phyloP scores from a whole-genome alignment of 2,888 invertebrate genomes.

The Flexamia atlantica region DNA sequence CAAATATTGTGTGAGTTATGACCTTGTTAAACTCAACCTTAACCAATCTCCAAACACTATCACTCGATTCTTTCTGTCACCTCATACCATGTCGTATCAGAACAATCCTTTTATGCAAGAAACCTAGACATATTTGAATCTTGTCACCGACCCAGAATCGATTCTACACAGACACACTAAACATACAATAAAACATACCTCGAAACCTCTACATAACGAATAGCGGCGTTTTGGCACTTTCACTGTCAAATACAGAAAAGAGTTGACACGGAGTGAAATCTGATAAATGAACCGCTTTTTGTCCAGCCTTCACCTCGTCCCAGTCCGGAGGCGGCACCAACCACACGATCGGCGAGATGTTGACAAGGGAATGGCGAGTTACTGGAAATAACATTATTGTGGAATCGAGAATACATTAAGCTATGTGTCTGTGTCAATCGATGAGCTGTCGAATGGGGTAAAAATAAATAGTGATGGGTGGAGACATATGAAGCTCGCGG shows the following conservation, averaged over 20 bases:
- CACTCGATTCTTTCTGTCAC: too few species aligned
- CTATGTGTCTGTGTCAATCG: too few species aligned
- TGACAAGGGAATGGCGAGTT: not conserved
- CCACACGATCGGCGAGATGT: not conserved
- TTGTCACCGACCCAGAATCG: not conserved
- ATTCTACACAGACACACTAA: not conserved
- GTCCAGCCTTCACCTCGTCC: not conserved
- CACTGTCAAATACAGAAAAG: slow-evolving; percentile 17
- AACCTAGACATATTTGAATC: not conserved
- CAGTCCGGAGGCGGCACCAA: not conserved
- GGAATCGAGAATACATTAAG: too few species aligned
- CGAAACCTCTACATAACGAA: slow-evolving; percentile 18
- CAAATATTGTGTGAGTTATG: too few species aligned
- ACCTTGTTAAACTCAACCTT: too few species aligned
- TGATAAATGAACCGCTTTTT: not conserved
- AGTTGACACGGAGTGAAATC: slow-evolving; percentile 15
- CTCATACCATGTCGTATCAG: too few species aligned
- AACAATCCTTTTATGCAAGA: not conserved
- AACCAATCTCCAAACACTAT: too few species aligned
- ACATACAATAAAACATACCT: not conserved
- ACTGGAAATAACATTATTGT: not conserved
- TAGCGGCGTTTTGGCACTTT: slow-evolving; percentile 9
- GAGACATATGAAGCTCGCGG: too few species aligned
- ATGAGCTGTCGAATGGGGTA: too few species aligned
- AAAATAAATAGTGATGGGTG: too few species aligned